Percentiles rank a stretch among this genome's conserved stretches.
These are phyloP conservation scores for Premnoplex brunnescens DNA, from an alignment of 2,797 vertebrate genomes.

Conservation along the genomic window DNA sequence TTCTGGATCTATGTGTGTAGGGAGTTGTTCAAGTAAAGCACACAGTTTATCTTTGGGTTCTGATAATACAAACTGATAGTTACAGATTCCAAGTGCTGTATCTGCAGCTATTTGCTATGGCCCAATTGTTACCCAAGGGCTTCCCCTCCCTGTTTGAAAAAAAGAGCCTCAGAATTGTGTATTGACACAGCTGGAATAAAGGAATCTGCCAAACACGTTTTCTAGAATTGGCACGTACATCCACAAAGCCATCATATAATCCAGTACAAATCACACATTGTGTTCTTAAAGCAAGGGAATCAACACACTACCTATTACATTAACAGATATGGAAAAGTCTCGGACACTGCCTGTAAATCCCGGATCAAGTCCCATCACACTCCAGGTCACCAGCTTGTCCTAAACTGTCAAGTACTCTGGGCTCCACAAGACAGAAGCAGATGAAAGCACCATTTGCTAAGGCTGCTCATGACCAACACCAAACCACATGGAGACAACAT, in stretches of 20 bases:
- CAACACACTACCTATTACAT: not conserved
- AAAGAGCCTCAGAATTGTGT: conserved; percentile 1
- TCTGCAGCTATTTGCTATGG: conserved; percentile 24
- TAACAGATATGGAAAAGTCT: not conserved
- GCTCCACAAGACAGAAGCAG: not conserved
- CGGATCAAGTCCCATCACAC: not conserved
- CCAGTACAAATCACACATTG: conserved; percentile 13
- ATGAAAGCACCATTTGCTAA: not conserved
- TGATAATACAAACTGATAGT: not conserved
- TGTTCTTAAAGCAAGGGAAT: not conserved
- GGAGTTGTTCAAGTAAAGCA: not conserved
- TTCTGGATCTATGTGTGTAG: not conserved
- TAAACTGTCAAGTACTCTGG: not conserved
- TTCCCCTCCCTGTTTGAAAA: conserved; percentile 28
- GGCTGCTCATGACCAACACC: not conserved
- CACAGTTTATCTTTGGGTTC: not conserved
- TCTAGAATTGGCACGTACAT: not conserved
- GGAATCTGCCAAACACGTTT: conserved; percentile 48
- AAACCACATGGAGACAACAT: not conserved
- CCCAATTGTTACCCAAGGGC: conserved; percentile 3
- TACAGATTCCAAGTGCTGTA: not conserved
- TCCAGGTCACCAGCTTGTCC: not conserved
- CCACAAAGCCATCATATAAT: conserved; percentile 1
- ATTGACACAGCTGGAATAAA: conserved; percentile 62
- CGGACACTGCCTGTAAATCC: not conserved